Evolutionary conservation across 2,888 invertebrate species (phyloP), one percentile per base, ranked within the genome.

Genomic region (Nomada flava): DNA sequence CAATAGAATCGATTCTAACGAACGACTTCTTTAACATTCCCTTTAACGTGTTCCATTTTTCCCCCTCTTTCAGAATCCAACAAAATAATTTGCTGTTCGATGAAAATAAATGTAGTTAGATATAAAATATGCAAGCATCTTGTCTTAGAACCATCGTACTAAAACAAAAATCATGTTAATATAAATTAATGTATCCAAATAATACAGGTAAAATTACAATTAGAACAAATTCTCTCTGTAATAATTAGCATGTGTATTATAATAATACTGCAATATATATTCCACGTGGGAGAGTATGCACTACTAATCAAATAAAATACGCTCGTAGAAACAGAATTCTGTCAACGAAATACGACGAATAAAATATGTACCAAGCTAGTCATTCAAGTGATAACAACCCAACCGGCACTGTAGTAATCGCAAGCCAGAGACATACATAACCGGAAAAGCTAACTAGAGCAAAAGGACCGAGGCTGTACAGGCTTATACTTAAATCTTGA

Each of bases 401-500:
- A 23, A 10, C 23, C 18, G 55, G 59, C 5, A 36, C 10, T 42
- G 7, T 36, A 62, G n/a, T 42, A 62, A 42, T 62, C 10, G 15
- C n/a, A 36, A 59, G 29, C 18, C 18, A 65, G 50, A 11, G n/a
- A 36, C 42, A 4, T 42, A 10, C 20, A 42, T 23, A 55, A 68
- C 20, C 42, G 20, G 11, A 11, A 42, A 55, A 69, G 23, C 5
- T 60, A 70, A 23, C 15, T 36, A n/a, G 50, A 70, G 23, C 60
- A 15, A 50, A 60, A 36, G 60, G 60, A 60, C 59, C n/a, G 15
- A 15, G 20, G 20, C 42, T 47, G 23, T 44, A 47, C 20, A 18
- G 42, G 55, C 4, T 59, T n/a, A 70, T 59, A 36, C 47, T 52
- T 60, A 52, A 63, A 42, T 44, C 53, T 72, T 72, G 72, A 72